Conservation (phyloP, 2,113 vertebrate species). For the Phaethornis superciliosus region DNA sequence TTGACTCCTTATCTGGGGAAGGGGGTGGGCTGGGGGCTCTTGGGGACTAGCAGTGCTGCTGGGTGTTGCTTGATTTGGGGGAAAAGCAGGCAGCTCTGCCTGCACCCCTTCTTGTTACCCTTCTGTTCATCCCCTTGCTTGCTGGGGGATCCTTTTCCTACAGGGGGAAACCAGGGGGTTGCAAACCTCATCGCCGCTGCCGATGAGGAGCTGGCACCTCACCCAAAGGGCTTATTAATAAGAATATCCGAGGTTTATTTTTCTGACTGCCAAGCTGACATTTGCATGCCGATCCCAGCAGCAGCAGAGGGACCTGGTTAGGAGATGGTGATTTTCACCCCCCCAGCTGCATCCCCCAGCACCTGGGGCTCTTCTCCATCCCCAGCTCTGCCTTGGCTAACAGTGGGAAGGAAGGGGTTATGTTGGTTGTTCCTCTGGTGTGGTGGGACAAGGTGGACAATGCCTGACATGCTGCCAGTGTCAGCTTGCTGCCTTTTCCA, state of each 20-base stretch:
- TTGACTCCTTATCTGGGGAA: not conserved
- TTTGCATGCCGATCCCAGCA: not conserved
- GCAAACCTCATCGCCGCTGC: not conserved
- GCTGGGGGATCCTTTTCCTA: not conserved
- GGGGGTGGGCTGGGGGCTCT: not conserved
- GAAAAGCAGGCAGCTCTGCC: not conserved
- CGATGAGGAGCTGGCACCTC: accelerated
- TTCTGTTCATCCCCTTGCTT: accelerated
- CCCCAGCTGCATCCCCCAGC: not conserved
- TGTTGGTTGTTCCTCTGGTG: accelerated
- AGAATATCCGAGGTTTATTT: not conserved
- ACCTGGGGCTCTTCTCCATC: not conserved
- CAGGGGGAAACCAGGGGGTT: not conserved
- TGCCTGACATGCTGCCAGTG: not conserved
- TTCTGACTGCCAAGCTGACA: not conserved
- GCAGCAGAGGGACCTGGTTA: not conserved
- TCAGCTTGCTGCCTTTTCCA: not conserved
- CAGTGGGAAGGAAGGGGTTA: accelerated
- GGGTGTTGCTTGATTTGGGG: not conserved
- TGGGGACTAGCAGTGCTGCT: not conserved
- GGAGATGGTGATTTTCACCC: not conserved
- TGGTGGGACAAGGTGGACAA: not conserved
- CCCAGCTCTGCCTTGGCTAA: not conserved
- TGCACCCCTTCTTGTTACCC: accelerated
- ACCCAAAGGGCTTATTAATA: not conserved